Evolutionary conservation across 2,888 invertebrate species (phyloP), one percentile per base, ranked within the genome.

Genomic region (Tribolium freemani): DNA sequence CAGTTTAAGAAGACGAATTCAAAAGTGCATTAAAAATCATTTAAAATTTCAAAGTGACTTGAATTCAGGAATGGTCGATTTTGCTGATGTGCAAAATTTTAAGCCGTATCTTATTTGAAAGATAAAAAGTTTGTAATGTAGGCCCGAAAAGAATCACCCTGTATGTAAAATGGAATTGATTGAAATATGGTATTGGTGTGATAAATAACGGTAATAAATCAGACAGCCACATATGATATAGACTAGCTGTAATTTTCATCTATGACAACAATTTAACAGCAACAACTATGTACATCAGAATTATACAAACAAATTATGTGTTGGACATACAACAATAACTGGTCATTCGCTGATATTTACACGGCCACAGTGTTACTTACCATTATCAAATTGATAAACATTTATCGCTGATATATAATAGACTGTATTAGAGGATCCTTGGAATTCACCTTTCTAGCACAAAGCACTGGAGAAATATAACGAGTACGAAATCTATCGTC

Each of bases 361-460:
- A 72, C 69, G 69, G 72, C 72, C 72, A 72, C 72, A 72, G 57
- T 69, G 50, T 69, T 68, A 68, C 66, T 69, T 68, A 68, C 66
- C 68, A 68, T 56, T 68, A 63, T 63, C 64, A 58, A 66, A 69
- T 72, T 70, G 72, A 72, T 73, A 67, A 60, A 73, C 73, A 73
- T 72, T 48, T 58, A 72, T 72, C 72, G 72, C 69, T 72, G 72
- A 66, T 69, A 71, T 71, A 72, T 72, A 63, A 69, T 72, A 64
- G 72, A 69, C 51, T 50, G 48, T 3, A 13, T 58, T 26, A 54
- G 31, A 26, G 26, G 48, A 13, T 38, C 50, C 9, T 63, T 26
- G 20, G 13, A 51, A 80, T 84, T 84, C 83, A 84, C 83, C 83
- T 83, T 72, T 83, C 78, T 73, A 83, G 77, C 46, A 83, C 76